Conservation (phyloP, 2,797 vertebrate genomes). For the Anguilla pacifica region DNA sequence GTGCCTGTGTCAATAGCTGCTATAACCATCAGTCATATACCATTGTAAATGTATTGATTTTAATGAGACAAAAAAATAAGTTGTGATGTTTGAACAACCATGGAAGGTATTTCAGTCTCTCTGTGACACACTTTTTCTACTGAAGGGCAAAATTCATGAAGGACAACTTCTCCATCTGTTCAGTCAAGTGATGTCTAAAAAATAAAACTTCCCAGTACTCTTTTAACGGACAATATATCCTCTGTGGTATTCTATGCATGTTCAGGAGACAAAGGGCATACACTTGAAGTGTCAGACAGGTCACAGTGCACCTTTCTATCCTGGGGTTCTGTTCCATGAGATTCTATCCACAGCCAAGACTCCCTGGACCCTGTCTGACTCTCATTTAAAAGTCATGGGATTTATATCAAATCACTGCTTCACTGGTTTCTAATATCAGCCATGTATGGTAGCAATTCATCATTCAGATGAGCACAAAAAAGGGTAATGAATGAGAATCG, state of each 20-base stretch:
- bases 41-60: no score
- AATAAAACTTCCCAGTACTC: neutral
- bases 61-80: neutral
- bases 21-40: neutral
- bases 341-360: neutral
- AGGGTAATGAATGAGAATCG: slow-evolving; percentile 28
- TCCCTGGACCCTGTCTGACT: slow-evolving; percentile 2
- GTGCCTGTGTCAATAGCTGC: neutral
- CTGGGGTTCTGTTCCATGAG: neutral
- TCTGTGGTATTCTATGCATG: neutral
- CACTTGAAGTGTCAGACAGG: neutral
- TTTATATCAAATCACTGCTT: slow-evolving; percentile 28
- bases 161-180: neutral
- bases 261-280: neutral
- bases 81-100: neutral
- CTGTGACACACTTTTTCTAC: neutral
- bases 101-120: neutral
- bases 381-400: slow-evolving; percentile 38
- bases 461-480: slow-evolving; percentile 34
- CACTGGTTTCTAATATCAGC: slow-evolving; percentile 34
- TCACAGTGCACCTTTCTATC: neutral
- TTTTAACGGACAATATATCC: neutral
- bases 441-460: slow-evolving; percentile 34
- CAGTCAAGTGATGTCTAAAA: neutral
- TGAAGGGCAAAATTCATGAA: neutral